phyloP scores from a whole-genome alignment of 2,797 vertebrate genomes.

The Brachyrhaphis roseni region DNA sequence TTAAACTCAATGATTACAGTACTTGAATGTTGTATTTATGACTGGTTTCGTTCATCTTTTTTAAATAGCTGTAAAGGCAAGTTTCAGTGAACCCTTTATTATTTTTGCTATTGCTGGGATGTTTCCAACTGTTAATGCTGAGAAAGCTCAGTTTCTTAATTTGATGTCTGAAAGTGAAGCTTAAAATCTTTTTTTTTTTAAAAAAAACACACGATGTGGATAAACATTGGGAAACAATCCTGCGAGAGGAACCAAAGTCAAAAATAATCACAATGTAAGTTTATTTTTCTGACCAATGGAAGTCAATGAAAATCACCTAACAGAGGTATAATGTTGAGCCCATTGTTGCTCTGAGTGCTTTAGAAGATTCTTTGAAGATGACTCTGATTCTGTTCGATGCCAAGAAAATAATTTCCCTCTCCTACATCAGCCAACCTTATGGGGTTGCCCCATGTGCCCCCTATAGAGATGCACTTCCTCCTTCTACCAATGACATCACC shows the following conservation, averaged over 20 bases:
- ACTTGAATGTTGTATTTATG: neutral
- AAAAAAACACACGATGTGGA: neutral
- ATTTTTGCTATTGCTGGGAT: neutral
- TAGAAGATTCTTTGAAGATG: constrained; percentile 17
- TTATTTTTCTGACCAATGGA: neutral
- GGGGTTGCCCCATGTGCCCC: constrained; percentile 50
- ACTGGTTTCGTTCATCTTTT: neutral
- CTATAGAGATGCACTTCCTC: constrained; percentile 71
- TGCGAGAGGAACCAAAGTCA: neutral
- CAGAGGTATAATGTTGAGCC: constrained; percentile 6
- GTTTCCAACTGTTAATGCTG: neutral
- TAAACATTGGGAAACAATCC: neutral
- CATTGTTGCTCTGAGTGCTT: neutral
- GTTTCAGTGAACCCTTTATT: constrained; percentile 3
- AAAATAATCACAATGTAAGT: neutral
- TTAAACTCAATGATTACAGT: neutral
- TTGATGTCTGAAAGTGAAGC: neutral
- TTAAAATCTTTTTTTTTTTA: neutral
- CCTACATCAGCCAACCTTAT: constrained; percentile 43
- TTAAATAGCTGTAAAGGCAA: neutral
- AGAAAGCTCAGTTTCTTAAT: constrained; percentile 2
- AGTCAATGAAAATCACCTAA: neutral
- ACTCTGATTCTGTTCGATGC: constrained; percentile 25
- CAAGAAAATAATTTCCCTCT: constrained; percentile 50
- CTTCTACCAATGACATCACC: constrained; percentile 64